Base-by-base conservation (phyloP, 2,888 invertebrate species). In the Cinara cedri region DNA sequence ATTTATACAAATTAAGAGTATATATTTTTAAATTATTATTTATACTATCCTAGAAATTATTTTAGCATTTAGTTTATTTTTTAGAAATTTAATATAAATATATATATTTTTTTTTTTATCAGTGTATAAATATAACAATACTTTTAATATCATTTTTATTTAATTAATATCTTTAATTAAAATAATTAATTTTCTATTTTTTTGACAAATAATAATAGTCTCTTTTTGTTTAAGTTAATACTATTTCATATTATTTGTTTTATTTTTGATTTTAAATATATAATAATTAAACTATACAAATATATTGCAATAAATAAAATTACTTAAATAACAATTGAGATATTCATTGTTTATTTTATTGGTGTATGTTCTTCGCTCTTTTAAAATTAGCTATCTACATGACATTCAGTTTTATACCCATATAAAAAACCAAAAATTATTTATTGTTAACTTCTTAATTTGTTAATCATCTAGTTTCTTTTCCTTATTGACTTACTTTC, bases 11-110 rank as follows among this genome's bases (percentile, higher is more conserved):
- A 24, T 60, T 19, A 24, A 60, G 72, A 13, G 13, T 46, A 21
- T 57, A 51, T 34, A 63, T 34, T 63, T 34, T 51, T 21, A 26
- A 16, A 72, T 46, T 62, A 51, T 49, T 55, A 66, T 66, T 76
- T 57, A 68, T 68, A 68, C 57, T 11, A 26, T 66, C 57, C 46
- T 66, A 62, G 44, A 51, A 76, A 76, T 6, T 72, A 75, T 16
- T 51, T 75, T 49, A 54, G 13, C 54, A 75, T 65, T 54, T n/a
- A 24, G 19, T 44, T 2, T 21, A 62, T 51, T 26, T 51, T 26
- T 19, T 26, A n/a, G 1, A 46, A 51, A 66, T 42, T 10, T 63
- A 44, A 3, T 63, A 44, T 49, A 55, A 62, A n/a, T 21, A 34
- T 34, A 13, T 42, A 42, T 60, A 26, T 24, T 10, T 26, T 19